phyloP scores from a whole-genome alignment of 2,888 invertebrate genomes.

The Pandemis heparana region DNA sequence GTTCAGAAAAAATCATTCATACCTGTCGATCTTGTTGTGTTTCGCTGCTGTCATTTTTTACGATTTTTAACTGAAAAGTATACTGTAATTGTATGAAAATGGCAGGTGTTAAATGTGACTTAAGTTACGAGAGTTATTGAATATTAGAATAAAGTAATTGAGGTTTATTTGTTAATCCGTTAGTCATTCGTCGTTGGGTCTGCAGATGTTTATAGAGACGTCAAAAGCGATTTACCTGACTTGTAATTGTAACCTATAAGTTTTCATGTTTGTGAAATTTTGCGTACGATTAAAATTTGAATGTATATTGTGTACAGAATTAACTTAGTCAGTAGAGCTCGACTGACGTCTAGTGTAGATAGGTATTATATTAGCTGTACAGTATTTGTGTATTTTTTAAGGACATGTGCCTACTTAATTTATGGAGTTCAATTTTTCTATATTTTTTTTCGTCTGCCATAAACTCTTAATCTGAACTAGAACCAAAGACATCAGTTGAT shows the following conservation, averaged over 20 bases:
- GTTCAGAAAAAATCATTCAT: not conserved
- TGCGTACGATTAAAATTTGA: constrained; percentile 16
- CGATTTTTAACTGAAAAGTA: not conserved
- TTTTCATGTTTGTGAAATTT: not conserved
- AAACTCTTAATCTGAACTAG: constrained; percentile 52
- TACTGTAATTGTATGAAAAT: not conserved
- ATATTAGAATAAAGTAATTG: too few species aligned
- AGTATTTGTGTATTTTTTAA: constrained; percentile 59
- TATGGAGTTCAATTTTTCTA: constrained; percentile 47
- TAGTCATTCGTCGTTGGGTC: not conserved
- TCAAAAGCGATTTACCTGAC: not conserved
- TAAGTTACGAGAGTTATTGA: not conserved
- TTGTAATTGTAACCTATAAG: not conserved
- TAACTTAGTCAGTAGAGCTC: constrained; percentile 52
- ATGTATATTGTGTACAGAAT: constrained; percentile 62
- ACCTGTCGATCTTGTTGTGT: too few species aligned
- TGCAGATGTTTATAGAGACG: not conserved
- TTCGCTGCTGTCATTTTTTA: too few species aligned
- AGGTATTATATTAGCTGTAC: constrained; percentile 64
- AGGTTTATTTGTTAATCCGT: too few species aligned
- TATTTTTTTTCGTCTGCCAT: constrained; percentile 47
- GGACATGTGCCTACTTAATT: constrained; percentile 54
- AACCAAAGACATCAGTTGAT: constrained; percentile 61
- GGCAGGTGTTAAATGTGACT: not conserved
- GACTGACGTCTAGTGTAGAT: constrained; percentile 62